Percentiles rank a stretch among this genome's conserved stretches.
These are phyloP conservation scores for Eupithecia inturbata DNA, from an alignment of 2,888 invertebrate genomes.

Conservation along the genomic window DNA sequence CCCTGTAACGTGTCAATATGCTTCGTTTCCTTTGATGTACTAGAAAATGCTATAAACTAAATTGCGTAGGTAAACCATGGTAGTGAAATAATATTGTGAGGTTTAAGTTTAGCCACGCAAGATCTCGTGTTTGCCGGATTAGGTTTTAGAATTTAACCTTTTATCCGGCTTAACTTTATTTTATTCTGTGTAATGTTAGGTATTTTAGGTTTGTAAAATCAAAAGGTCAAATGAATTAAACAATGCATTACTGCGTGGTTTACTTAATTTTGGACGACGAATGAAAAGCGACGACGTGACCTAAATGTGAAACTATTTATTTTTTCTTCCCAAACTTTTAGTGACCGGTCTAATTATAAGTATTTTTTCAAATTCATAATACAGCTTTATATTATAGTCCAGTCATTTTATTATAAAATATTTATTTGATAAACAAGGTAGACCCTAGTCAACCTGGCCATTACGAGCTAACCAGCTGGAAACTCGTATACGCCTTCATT, in stretches of 20 bases:
- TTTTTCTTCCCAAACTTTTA: background rate
- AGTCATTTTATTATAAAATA: too few relatives aligned
- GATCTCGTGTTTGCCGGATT: slow-evolving; percentile 13
- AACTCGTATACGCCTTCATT: too few relatives aligned
- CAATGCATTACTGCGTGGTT: background rate
- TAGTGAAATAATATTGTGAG: slow-evolving; percentile 9
- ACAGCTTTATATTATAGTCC: too few relatives aligned
- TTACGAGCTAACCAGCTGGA: too few relatives aligned
- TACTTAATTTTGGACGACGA: background rate
- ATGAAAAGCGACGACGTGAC: background rate
- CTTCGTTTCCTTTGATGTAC: slow-evolving; percentile 51
- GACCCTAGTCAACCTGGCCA: too few relatives aligned
- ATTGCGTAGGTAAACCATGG: slow-evolving; percentile 33
- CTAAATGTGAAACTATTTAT: background rate
- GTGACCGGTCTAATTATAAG: background rate
- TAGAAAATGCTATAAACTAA: slow-evolving; percentile 44
- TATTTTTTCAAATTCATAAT: background rate
- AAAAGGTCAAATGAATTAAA: background rate
- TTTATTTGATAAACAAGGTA: too few relatives aligned
- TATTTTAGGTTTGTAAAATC: background rate
- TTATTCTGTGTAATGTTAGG: background rate
- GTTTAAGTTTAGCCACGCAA: slow-evolving; percentile 9
- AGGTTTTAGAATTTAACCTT: slow-evolving; percentile 4
- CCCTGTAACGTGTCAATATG: slow-evolving; percentile 41
- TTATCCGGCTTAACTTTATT: background rate